phyloP scores from a whole-genome alignment of 2,888 invertebrate species.

The Bhutanitis thaidina region DNA sequence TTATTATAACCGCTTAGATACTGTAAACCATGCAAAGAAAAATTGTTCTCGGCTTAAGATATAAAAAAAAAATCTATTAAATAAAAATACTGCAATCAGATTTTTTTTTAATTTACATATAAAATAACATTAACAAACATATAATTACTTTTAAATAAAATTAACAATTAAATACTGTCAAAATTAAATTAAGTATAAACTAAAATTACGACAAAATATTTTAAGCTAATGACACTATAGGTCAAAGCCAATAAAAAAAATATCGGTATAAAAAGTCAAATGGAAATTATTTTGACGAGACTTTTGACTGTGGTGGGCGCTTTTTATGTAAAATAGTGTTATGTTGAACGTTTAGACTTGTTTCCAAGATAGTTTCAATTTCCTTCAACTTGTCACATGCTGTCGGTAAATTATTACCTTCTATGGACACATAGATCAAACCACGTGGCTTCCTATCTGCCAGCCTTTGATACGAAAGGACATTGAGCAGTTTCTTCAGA shows the following conservation, averaged over 20 bases:
- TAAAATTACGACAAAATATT: too few species aligned
- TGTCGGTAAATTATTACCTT: slow-evolving; percentile 52
- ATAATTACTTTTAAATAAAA: too few species aligned
- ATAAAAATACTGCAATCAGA: too few species aligned
- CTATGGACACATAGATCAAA: slow-evolving; percentile 44
- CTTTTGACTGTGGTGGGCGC: slow-evolving; percentile 24
- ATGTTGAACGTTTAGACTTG: slow-evolving; percentile 23
- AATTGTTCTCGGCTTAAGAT: too few species aligned
- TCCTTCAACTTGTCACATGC: slow-evolving; percentile 37
- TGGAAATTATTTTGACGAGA: slow-evolving; percentile 16
- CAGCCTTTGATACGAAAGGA: slow-evolving; percentile 39
- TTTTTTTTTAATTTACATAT: too few species aligned
- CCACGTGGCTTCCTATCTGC: slow-evolving; percentile 41
- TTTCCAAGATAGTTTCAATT: slow-evolving; percentile 38
- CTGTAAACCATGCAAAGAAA: too few species aligned
- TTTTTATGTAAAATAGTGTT: slow-evolving; percentile 17
- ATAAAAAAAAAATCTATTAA: too few species aligned
- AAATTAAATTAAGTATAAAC: too few species aligned
- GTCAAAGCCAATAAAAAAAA: too few species aligned
- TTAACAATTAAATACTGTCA: too few species aligned
- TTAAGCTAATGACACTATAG: background rate
- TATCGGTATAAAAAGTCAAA: background rate
- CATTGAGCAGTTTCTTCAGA: slow-evolving; percentile 38
- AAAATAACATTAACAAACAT: too few species aligned
- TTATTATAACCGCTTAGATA: too few species aligned